phyloP scores from a whole-genome alignment of 2,113 vertebrate species.

The Ptychochromis oligacanthus region DNA sequence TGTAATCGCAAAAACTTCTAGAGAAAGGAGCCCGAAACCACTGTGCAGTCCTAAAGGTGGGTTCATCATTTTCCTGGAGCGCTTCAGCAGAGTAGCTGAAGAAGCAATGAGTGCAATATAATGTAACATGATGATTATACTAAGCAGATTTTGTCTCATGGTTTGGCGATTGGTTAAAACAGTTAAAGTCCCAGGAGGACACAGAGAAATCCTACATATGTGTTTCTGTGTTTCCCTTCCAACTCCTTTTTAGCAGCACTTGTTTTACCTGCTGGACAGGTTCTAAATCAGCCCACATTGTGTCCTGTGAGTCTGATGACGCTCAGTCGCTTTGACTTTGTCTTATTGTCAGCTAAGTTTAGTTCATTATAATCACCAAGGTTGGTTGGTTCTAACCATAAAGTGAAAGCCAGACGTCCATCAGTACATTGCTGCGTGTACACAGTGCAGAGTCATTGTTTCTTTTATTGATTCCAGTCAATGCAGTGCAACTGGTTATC shows the following conservation, averaged over 20 bases:
- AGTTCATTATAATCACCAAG: not conserved
- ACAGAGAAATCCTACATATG: not conserved
- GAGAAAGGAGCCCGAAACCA: not conserved
- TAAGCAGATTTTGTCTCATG: not conserved
- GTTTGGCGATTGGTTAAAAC: conserved; percentile 3
- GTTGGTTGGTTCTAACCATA: not conserved
- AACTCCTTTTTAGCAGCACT: conserved; percentile 1
- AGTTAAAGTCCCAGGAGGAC: not conserved
- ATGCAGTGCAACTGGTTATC: not conserved
- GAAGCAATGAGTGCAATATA: not conserved
- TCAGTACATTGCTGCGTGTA: not conserved
- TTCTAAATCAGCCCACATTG: not conserved
- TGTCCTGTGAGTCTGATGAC: conserved; percentile 10
- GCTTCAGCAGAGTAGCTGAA: not conserved
- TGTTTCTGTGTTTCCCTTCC: not conserved
- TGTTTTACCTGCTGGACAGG: conserved; percentile 58
- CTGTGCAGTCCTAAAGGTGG: not conserved
- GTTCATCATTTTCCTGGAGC: not conserved
- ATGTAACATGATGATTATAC: not conserved
- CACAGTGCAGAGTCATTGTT: conserved; percentile 13
- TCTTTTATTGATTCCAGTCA: conserved; percentile 10
- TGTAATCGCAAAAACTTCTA: not conserved
- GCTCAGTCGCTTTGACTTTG: not conserved
- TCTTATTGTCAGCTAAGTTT: not conserved
- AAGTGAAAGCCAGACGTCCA: not conserved